These are phyloP conservation scores for Oplegnathus fasciatus DNA, from an alignment of 2,113 vertebrate species.

Conservation along the genomic window DNA sequence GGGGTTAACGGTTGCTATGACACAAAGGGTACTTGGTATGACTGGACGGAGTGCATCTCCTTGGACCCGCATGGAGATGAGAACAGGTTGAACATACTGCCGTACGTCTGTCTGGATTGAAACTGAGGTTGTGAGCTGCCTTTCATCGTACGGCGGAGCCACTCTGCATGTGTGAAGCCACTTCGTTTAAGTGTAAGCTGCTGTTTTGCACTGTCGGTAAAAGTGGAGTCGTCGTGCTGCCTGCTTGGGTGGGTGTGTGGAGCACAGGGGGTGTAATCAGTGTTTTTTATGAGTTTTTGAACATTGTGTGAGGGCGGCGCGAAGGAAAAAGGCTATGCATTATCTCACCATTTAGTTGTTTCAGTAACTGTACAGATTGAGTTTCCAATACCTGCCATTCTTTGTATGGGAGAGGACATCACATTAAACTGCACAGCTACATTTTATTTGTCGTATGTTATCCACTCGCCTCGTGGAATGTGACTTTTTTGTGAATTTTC, in stretches of 20 bases:
- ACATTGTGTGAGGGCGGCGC: constrained; percentile 9
- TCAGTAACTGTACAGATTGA: constrained; percentile 47
- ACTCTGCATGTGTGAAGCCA: neutral
- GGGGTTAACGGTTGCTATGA: constrained; percentile 97
- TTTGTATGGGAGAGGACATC: neutral
- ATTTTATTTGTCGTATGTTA: constrained; percentile 3
- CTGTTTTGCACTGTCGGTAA: constrained; percentile 35
- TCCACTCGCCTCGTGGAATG: constrained; percentile 9
- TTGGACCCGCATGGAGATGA: constrained; percentile 93
- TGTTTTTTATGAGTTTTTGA: constrained; percentile 48
- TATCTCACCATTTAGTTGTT: constrained; percentile 46
- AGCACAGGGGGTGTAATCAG: constrained; percentile 31
- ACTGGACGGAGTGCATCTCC: constrained; percentile 97
- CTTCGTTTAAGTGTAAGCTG: constrained; percentile 33
- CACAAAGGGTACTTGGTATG: constrained; percentile 94
- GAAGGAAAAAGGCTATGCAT: constrained; percentile 61
- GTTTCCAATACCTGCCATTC: constrained; percentile 20
- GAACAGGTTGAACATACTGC: constrained; percentile 93
- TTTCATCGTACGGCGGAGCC: neutral
- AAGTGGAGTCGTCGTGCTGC: constrained; percentile 35
- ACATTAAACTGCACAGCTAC: constrained; percentile 4
- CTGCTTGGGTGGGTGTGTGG: constrained; percentile 17
- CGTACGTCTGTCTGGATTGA: constrained; percentile 97
- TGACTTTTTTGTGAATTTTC: constrained; percentile 3
- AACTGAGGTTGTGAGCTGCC: constrained; percentile 5